Percentiles rank a stretch among this genome's conserved stretches.
phyloP scores from a whole-genome alignment of 2,888 invertebrate species.

The Drosophila mettleri region DNA sequence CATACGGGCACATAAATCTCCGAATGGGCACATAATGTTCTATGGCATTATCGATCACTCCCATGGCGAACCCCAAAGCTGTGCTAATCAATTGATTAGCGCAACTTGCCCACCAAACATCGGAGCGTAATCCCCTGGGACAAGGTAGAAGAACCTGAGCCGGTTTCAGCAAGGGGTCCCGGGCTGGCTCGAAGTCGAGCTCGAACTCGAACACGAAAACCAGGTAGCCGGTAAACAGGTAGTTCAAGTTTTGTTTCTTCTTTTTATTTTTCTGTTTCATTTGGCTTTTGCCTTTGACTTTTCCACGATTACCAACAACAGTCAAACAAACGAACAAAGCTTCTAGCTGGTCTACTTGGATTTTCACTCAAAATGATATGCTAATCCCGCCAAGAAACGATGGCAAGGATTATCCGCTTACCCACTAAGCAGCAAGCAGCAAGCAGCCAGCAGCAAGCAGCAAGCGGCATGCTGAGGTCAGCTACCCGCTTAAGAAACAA shows the following conservation, averaged over 20 bases:
- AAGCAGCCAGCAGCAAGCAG: background rate
- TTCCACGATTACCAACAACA: constrained; percentile 56
- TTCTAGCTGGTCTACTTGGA: constrained; percentile 32
- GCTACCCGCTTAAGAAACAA: constrained; percentile 39
- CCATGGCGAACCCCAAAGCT: constrained; percentile 9
- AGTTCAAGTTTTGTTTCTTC: constrained; percentile 4
- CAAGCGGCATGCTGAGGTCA: background rate
- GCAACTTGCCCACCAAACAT: constrained; percentile 59
- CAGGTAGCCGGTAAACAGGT: constrained; percentile 34
- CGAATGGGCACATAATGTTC: background rate
- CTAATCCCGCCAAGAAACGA: constrained; percentile 38
- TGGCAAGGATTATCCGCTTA: constrained; percentile 44
- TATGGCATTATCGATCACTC: constrained; percentile 1
- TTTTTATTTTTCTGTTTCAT: background rate
- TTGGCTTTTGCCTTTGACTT: constrained; percentile 63
- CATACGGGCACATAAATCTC: background rate
- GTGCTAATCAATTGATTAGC: constrained; percentile 55
- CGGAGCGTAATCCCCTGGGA: constrained; percentile 2
- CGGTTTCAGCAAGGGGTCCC: constrained; percentile 6
- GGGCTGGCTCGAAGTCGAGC: background rate
- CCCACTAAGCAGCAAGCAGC: constrained; percentile 8
- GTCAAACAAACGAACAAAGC: constrained; percentile 60
- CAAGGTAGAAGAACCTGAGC: constrained; percentile 1
- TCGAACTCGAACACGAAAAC: background rate
- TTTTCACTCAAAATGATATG: constrained; percentile 47